Evolutionary conservation across 2,888 invertebrate species (phyloP).

Genomic region (Monoplex corrugatus): DNA sequence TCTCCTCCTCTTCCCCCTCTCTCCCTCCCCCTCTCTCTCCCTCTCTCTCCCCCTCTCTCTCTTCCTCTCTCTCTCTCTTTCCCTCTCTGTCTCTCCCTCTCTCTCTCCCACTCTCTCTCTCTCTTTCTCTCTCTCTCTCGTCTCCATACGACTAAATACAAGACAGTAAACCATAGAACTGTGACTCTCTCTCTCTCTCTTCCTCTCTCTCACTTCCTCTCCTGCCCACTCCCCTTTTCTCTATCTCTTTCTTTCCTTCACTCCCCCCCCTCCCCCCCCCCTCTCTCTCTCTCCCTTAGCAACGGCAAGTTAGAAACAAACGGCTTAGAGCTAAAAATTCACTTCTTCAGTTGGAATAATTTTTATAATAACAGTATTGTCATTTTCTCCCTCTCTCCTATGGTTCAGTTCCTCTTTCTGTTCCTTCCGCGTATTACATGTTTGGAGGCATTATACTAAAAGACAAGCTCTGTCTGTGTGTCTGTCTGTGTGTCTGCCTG

Average conservation of each 20-base stretch:
- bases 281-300: too few relatives aligned
- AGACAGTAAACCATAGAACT: too few relatives aligned
- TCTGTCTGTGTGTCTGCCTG: constrained; percentile 19
- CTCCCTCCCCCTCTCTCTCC: not conserved
- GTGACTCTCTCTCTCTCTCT: not conserved
- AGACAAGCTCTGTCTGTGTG: constrained; percentile 12
- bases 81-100: not conserved
- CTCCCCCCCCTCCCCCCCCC: too few relatives aligned
- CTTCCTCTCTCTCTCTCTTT: not conserved
- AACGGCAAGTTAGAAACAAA: too few relatives aligned
- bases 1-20: not conserved
- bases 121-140: not conserved
- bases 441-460: too few relatives aligned
- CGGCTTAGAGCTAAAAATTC: too few relatives aligned
- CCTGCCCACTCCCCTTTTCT: too few relatives aligned
- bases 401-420: not conserved
- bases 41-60: not conserved
- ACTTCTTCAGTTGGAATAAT: too few relatives aligned
- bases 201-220: not conserved
- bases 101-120: constrained; percentile 12
- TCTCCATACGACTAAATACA: too few relatives aligned
- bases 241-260: too few relatives aligned
- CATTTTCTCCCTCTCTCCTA: too few relatives aligned
- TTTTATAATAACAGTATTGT: too few relatives aligned
- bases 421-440: not conserved